These are phyloP conservation scores for Chrysaora quinquecirrha DNA, from an alignment of 30 jellyfish, hydroid and myxozoan genomes.

Conservation along the genomic window DNA sequence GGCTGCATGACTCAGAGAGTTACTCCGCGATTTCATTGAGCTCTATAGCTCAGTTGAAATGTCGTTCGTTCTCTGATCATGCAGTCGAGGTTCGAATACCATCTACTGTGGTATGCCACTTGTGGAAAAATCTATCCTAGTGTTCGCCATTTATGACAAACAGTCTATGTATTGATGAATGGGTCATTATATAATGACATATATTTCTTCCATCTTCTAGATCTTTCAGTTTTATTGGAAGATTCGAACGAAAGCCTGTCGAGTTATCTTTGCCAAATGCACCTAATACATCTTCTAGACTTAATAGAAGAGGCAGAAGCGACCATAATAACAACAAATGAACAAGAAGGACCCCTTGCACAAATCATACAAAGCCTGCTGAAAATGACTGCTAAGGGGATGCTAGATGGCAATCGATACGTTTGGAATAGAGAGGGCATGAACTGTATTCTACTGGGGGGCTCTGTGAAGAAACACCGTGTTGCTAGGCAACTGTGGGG, in stretches of 20 bases:
- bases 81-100: no score
- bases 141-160: no score
- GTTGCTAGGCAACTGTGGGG: conserved; percentile 88
- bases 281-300: conserved; percentile 53
- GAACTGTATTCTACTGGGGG: conserved; percentile 83
- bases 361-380: conserved; percentile 69
- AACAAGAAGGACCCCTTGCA: conserved; percentile 66
- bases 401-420: conserved; percentile 68
- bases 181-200: no score
- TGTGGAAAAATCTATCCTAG: no score
- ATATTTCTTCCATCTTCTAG: conserved; percentile 13
- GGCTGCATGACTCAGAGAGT: no score
- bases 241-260: conserved; percentile 58
- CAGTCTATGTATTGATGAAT: no score
- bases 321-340: conserved; percentile 69
- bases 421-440: conserved; percentile 88
- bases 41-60: no score
- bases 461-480: conserved; percentile 71
- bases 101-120: no score
- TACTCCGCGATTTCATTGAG: no score
- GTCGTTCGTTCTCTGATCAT: no score
- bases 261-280: conserved; percentile 57
- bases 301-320: conserved; percentile 86
- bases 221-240: conserved; percentile 58
- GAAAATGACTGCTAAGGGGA: conserved; percentile 44